These are phyloP conservation scores for Hirtodrosophila histrioides DNA, from an alignment of 2,888 invertebrate genomes.

Conservation along the genomic window DNA sequence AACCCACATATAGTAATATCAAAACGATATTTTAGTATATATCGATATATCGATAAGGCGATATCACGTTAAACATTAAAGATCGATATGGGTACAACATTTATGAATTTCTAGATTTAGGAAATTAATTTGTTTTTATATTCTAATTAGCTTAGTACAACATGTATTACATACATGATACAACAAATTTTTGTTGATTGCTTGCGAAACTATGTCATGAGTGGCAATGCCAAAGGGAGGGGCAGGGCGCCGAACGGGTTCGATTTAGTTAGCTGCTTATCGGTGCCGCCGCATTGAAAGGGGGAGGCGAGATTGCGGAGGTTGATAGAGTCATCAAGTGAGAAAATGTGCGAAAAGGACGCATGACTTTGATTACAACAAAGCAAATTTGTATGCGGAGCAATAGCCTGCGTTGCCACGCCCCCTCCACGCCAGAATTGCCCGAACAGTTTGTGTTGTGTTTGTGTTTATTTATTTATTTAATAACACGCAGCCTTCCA, in stretches of 20 bases:
- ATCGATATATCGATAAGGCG: too few relatives aligned
- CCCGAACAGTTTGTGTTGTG: neutral
- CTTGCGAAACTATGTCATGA: slow-evolving; percentile 57
- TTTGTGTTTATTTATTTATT: slow-evolving; percentile 23
- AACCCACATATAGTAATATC: too few relatives aligned
- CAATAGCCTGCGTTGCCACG: slow-evolving; percentile 14
- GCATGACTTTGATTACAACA: slow-evolving; percentile 67
- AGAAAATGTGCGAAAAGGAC: slow-evolving; percentile 30
- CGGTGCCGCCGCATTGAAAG: slow-evolving; percentile 14
- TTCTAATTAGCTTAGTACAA: too few relatives aligned
- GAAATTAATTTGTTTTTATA: too few relatives aligned
- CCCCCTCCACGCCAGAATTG: neutral
- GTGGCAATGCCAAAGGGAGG: slow-evolving; percentile 3
- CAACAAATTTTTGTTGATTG: slow-evolving; percentile 5
- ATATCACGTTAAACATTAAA: too few relatives aligned
- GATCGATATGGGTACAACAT: too few relatives aligned
- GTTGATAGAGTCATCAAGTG: slow-evolving; percentile 49
- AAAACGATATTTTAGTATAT: too few relatives aligned
- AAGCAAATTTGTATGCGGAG: slow-evolving; percentile 24
- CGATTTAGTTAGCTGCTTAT: slow-evolving; percentile 29
- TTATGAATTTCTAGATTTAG: too few relatives aligned
- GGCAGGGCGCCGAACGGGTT: too few relatives aligned
- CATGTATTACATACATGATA: neutral
- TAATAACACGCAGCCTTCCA: slow-evolving; percentile 14
- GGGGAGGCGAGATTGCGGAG: slow-evolving; percentile 3